phyloP scores from a whole-genome alignment of 2,797 vertebrate species.

The Pantherophis alleghaniensis region DNA sequence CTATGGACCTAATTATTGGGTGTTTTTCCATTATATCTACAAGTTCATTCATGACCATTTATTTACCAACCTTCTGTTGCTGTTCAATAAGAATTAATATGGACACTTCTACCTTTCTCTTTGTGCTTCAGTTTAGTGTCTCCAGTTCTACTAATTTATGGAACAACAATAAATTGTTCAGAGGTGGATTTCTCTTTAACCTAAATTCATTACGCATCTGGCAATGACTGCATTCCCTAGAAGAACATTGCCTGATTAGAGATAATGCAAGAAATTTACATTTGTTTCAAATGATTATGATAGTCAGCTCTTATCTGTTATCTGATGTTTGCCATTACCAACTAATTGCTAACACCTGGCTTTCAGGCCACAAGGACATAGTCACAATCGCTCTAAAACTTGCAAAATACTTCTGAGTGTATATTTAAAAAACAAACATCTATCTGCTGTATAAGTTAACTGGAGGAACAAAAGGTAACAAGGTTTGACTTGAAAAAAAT shows the following conservation, averaged over 20 bases:
- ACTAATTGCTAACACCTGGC: slow-evolving; percentile 51
- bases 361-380: slow-evolving; percentile 6
- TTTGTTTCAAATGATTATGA: slow-evolving; percentile 51
- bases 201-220: slow-evolving; percentile 53
- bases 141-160: slow-evolving; percentile 24
- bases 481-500: not conserved
- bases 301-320: slow-evolving; percentile 52
- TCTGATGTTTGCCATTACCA: slow-evolving; percentile 36
- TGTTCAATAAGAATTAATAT: slow-evolving; percentile 28
- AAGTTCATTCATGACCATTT: slow-evolving; percentile 46
- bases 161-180: slow-evolving; percentile 20
- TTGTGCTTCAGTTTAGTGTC: slow-evolving; percentile 7
- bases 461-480: not conserved
- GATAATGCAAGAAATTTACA: slow-evolving; percentile 42
- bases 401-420: not conserved
- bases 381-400: slow-evolving; percentile 26
- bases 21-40: slow-evolving; percentile 36
- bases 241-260: slow-evolving; percentile 45
- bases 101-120: slow-evolving; percentile 6
- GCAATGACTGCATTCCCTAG: slow-evolving; percentile 47
- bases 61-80: slow-evolving; percentile 45
- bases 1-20: slow-evolving; percentile 47
- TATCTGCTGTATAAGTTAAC: not conserved
- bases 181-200: slow-evolving; percentile 42
- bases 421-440: not conserved